phyloP scores from a whole-genome alignment of 2,797 vertebrate species.

The Sylvilagus floridanus region DNA sequence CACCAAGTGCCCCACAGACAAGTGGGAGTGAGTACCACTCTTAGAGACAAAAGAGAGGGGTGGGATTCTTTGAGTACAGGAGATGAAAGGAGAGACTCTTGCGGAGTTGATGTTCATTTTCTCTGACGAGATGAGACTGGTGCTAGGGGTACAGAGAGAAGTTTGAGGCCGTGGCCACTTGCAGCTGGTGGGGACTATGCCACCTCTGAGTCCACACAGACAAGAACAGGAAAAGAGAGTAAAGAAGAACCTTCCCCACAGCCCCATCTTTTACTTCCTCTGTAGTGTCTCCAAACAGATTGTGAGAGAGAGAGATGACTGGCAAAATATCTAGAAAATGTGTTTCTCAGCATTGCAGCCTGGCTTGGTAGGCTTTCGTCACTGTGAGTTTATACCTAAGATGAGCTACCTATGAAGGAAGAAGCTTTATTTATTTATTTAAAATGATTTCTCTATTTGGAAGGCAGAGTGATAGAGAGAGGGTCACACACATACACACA shows the following conservation, averaged over 20 bases:
- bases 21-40: not conserved
- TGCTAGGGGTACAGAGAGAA: not conserved
- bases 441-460: too few species aligned
- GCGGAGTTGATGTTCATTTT: not conserved
- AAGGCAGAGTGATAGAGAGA: too few species aligned
- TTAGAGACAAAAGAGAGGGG: not conserved
- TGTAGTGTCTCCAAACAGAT: not conserved
- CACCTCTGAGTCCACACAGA: not conserved
- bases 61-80: rapidly evolving
- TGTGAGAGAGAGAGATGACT: not conserved
- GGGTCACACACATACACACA: too few species aligned
- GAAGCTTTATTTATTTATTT: too few species aligned
- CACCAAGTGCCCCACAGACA: not conserved
- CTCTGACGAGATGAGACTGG: not conserved
- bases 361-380: too few species aligned
- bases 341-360: not conserved
- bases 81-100: too few species aligned
- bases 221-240: not conserved
- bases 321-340: not conserved
- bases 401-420: too few species aligned
- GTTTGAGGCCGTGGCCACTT: not conserved
- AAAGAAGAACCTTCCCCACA: not conserved
- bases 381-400: too few species aligned
- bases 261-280: not conserved
- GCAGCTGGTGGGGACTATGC: not conserved